Evolutionary conservation across 1,140 invertebrate genomes (phyloP), one percentile per base, ranked within the genome.

Genomic region (Diorhabda sublineata): DNA sequence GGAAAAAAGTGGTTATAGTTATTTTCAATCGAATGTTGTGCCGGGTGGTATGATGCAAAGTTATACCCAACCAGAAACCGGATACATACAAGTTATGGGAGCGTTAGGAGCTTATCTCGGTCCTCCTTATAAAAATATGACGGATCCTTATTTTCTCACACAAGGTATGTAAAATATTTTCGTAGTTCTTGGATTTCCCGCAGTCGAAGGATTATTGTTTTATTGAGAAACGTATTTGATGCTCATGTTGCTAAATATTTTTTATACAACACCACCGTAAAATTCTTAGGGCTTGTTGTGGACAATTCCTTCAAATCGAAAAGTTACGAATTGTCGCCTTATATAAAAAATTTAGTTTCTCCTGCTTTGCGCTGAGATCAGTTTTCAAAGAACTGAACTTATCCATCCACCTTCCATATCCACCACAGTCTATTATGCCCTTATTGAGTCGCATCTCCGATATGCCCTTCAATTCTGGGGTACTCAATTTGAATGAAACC

Each of bases 111-210:
- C 85, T 5, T 89, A 89, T 79, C 73, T 89, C 58, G 77, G 79
- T 3, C 85, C 87, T 42, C 86, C 87, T 0, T 90, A 89, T 74
- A 89, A 89, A 77, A 84, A 83, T 59, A 86, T 89, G 69, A 85
- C 88, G 73, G 81, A 85, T 45, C 87, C 87, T 3, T 89, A 89
- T 75, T 88, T 90, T 82, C 77, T 89, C 45, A 86, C 87, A 60
- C 88, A 89, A 86, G 87, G 87, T 87, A 83, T 70, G 78, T 73
- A 43, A 58, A 26, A 26, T 26, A 26, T 26, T 26, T 26, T 26
- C 26, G 26, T 26, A 26, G 26, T 26, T 57, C 7, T 5, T 11
- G 45, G 2, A 45, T 58, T 42, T n/a, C n/a, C 61, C 26, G 26
- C 26, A 2, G 26, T 26, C 26, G 26, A 26, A 57, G 56, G 8